A percentile compares a stretch with the other conserved stretches of the same genome.
These are phyloP conservation scores for Archilochus colubris DNA, from an alignment of 2,113 vertebrate species.

Conservation along the genomic window DNA sequence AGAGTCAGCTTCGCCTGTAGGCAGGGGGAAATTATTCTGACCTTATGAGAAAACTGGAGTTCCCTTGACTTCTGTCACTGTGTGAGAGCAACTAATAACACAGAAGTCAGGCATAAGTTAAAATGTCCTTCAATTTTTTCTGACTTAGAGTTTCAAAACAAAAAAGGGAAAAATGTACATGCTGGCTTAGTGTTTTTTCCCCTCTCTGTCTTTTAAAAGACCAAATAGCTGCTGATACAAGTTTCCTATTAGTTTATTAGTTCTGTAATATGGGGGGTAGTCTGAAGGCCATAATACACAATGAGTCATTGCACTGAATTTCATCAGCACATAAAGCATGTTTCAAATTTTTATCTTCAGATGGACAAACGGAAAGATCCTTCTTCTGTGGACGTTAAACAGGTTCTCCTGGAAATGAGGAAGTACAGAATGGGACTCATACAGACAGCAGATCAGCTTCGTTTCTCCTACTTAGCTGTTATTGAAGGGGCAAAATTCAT, in stretches of 20 bases:
- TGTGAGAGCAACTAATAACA: not conserved
- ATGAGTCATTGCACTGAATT: not conserved
- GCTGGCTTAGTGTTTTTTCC: not conserved
- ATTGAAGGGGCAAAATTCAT: conserved; percentile 95
- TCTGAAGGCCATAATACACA: not conserved
- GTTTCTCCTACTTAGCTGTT: conserved; percentile 96
- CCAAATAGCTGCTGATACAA: not conserved
- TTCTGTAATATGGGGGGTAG: not conserved
- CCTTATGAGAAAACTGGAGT: not conserved
- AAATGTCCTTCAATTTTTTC: not conserved
- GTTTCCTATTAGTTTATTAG: not conserved
- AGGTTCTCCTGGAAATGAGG: conserved; percentile 94
- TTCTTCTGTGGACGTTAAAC: conserved; percentile 88
- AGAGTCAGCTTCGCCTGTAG: not conserved
- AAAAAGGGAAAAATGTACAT: fast-evolving
- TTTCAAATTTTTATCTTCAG: conserved; percentile 52
- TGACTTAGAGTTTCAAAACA: not conserved
- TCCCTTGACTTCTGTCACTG: not conserved
- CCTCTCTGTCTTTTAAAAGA: not conserved
- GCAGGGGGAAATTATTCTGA: not conserved
- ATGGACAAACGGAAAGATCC: conserved; percentile 95
- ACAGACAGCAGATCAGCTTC: conserved; percentile 95
- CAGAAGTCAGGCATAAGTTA: not conserved
- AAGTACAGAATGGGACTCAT: conserved; percentile 94
- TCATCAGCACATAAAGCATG: not conserved